Evolutionary conservation across 2,888 invertebrate genomes (phyloP), one percentile per base, ranked within the genome.

Genomic region (Cenopis cana): DNA sequence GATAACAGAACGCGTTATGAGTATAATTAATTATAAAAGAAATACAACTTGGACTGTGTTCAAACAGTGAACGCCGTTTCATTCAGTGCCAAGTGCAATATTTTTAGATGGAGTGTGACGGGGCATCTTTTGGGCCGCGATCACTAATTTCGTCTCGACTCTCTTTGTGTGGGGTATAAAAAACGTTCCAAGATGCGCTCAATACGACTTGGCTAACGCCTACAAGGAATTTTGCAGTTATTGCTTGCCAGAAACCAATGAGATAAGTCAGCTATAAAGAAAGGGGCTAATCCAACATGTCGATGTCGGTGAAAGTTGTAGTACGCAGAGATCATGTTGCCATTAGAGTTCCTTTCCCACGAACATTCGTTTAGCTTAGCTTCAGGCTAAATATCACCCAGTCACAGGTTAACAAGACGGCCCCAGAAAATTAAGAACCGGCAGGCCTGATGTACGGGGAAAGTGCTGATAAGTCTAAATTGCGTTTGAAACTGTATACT

Each of bases 21-120:
- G 66, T 64, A 74, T 59, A 68, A 64, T 56, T 57, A 65, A 68
- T 54, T 74, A 70, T 74, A 73, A 70, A 72, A 72, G 46, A 73
- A 73, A 73, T 71, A 75, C 78, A 80, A 81, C 74, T 91, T 91
- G 91, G 91, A 90, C 78, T 78, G 81, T 84, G 84, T 86, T 90
- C 90, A 90, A 89, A 90, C 85, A 85, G 87, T 85, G 84, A 88
- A 85, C 85, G 87, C 84, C 86, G 85, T 82, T 82, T 84, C 84
- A 83, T 86, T 85, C 85, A 85, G 87, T 90, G 91, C 91, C 91
- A 91, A 91, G 88, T 86, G 87, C 85, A 89, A 89, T 91, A 91
- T 90, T 88, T 91, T 89, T 89, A 89, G 89, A 85, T 78, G 80
- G 76, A 73, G 81, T 82, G 84, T 88, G 89, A 89, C 86, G 83